phyloP scores from a whole-genome alignment of 1,140 invertebrate genomes.

The Brachionus rubens region DNA sequence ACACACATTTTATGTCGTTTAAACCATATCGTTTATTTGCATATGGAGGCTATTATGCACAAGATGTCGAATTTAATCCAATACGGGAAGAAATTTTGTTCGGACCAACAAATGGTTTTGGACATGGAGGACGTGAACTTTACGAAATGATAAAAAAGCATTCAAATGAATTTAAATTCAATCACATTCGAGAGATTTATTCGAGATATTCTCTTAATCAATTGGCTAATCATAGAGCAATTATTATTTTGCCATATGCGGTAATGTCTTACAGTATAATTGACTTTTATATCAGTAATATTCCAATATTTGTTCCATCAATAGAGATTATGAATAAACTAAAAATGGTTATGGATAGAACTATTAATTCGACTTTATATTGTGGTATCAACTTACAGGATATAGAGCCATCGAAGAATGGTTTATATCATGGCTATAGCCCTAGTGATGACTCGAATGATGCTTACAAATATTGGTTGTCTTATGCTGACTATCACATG shows the following conservation, averaged over 20 bases:
- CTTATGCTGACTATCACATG: slow-evolving; percentile 46
- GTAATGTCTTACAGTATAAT: slow-evolving; percentile 33
- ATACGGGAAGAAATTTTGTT: slow-evolving; percentile 6
- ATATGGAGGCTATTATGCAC: slow-evolving; percentile 1
- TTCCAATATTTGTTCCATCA: slow-evolving; percentile 47
- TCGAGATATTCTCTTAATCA: slow-evolving; percentile 47
- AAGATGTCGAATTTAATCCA: neutral
- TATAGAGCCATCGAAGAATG: slow-evolving; percentile 9
- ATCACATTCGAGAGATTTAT: neutral
- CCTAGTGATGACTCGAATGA: neutral
- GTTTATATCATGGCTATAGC: slow-evolving; percentile 30
- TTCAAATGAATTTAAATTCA: neutral
- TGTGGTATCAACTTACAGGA: neutral
- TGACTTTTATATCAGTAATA: slow-evolving; percentile 46
- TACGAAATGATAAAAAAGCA: neutral
- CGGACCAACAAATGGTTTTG: neutral
- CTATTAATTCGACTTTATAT: neutral
- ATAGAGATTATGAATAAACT: slow-evolving; percentile 46
- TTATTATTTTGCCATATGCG: slow-evolving; percentile 48
- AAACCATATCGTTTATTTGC: neutral
- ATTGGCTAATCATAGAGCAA: slow-evolving; percentile 45
- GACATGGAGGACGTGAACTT: neutral
- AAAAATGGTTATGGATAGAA: slow-evolving; percentile 45
- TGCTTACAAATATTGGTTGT: slow-evolving; percentile 46
- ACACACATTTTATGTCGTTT: slow-evolving; percentile 38